Base-by-base conservation (phyloP, 2,888 invertebrate species). In the Cryptosula pallasiana region DNA sequence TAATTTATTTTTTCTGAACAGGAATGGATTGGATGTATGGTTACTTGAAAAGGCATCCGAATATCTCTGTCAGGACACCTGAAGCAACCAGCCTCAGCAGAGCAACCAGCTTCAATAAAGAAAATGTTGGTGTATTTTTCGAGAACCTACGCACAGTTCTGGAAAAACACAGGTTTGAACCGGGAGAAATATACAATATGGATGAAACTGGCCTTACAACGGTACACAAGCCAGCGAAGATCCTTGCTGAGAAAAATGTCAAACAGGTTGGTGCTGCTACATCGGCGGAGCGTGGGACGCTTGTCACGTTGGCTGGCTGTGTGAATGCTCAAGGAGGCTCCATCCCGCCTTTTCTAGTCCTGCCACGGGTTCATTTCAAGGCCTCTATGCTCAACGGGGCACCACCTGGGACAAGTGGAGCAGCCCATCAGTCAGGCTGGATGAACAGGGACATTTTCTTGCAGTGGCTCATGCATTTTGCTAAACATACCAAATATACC, bases 21-120 rank as follows among this genome's bases (percentile, higher is more conserved):
- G 45, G 9, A 9, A 45, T 45, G 45, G 45, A 45, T 45, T 45
- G 45, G 45, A 45, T 45, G 9, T 45, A 45, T 45, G 45, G 45
- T 13, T 45, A 13, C 20, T 13, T 13, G 20, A 45, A 45, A 20
- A 9, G 45, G 9, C 45, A 45, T n/a, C n/a, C n/a, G n/a, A n/a
- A n/a, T n/a, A n/a, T n/a, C n/a, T n/a, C 9, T 45, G 20, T 45
- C 9, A 45, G 9, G 45, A 13, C 20, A 45, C 9, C 20, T 45
- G 45, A 70, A 36, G 71, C 71, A 3, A 70, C 71, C 1, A 70
- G 71, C 27, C 45, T 36, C 3, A 23, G 35, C 2, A 20, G 36
- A n/a, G 71, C 71, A 3, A 70, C 71, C 1, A 70, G 71, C n/a
- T 70, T 70, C 71, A 70, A 70, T n/a, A 70, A 70, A 35, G 3